Conservation (phyloP, 2,888 invertebrate genomes). For the Rotaria socialis region DNA sequence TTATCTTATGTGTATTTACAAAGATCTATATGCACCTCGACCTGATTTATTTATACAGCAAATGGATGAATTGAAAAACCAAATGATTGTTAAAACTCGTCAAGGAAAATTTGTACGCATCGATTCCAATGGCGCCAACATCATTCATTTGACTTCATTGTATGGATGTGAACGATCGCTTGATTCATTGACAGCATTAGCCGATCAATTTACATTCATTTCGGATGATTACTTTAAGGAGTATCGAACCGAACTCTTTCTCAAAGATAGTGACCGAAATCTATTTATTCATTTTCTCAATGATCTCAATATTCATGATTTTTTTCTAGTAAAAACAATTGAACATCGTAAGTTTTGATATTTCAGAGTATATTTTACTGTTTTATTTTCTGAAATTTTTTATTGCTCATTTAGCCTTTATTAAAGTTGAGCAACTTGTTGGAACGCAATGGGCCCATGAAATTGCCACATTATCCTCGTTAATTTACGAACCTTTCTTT, state of each 20-base stretch:
- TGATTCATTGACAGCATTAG: neutral
- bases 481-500: neutral
- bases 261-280: neutral
- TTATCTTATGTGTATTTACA: neutral
- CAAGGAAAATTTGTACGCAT: neutral
- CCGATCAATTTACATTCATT: neutral
- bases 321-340: neutral
- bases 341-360: neutral
- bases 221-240: neutral
- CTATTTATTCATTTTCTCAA: neutral
- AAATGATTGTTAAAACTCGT: neutral
- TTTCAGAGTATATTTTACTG: neutral
- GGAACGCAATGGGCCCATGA: neutral
- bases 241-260: neutral
- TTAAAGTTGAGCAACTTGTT: neutral
- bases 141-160: neutral
- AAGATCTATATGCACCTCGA: neutral
- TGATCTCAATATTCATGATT: neutral
- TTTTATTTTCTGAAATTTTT: neutral
- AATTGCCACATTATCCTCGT: neutral
- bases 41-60: neutral
- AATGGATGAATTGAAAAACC: neutral
- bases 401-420: neutral
- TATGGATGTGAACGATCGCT: neutral
- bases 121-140: neutral